Percentiles rank a stretch among this genome's conserved stretches.
phyloP scores from a whole-genome alignment of 2,888 invertebrate species.

The Fissipunctia ypsillon region DNA sequence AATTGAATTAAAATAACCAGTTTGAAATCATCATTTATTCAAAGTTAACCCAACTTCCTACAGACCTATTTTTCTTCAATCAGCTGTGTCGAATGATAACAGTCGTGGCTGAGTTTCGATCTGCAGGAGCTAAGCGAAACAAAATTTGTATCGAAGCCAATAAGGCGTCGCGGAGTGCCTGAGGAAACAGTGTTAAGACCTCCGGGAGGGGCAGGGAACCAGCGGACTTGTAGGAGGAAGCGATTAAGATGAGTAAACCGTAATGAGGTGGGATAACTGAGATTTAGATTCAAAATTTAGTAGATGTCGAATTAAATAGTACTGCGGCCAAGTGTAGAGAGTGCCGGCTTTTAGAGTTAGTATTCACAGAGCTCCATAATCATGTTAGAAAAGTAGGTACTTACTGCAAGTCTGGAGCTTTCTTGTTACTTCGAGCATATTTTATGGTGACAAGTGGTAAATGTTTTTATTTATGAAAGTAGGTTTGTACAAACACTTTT shows the following conservation, averaged over 20 bases:
- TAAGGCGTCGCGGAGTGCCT: conserved; percentile 73
- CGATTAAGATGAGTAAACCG: background rate
- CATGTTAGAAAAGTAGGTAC: no score
- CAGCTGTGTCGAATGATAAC: conserved; percentile 40
- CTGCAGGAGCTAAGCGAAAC: conserved; percentile 69
- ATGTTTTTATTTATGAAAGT: no score
- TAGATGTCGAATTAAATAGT: background rate
- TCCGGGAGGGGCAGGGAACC: conserved; percentile 49
- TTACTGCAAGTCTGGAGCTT: no score
- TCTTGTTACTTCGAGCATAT: no score
- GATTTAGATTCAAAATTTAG: no score
- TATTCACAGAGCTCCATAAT: no score
- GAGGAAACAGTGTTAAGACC: conserved; percentile 80
- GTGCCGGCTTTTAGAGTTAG: background rate
- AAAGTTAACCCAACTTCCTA: conserved; percentile 26
- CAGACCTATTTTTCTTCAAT: conserved; percentile 51
- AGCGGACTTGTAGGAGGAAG: conserved; percentile 33
- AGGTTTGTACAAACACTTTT: no score
- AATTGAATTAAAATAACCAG: conserved; percentile 45
- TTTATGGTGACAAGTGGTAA: no score
- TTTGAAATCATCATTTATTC: conserved; percentile 32
- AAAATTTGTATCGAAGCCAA: conserved; percentile 75
- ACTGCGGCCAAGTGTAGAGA: no score
- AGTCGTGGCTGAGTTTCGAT: conserved; percentile 49
- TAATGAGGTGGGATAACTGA: background rate